A percentile compares a stretch with the other conserved stretches of the same genome.
phyloP scores from a whole-genome alignment of 2,113 vertebrate species.

The Hystrix brachyura region DNA sequence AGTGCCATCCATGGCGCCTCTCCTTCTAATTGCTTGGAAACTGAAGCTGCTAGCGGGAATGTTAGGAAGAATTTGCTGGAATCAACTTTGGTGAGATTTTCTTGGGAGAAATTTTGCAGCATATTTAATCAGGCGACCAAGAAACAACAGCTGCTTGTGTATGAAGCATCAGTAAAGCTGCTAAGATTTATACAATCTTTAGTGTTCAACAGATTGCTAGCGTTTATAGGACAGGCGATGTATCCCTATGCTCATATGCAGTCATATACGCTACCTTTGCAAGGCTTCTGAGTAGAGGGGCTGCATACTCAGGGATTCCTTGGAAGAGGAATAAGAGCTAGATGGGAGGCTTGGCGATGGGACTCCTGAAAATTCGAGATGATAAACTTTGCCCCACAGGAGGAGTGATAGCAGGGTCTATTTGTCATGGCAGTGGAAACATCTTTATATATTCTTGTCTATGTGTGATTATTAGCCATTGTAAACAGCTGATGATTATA shows the following conservation, averaged over 20 bases:
- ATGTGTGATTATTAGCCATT: neutral
- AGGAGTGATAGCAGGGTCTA: neutral
- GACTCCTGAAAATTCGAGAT: neutral
- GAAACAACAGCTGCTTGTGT: conserved; percentile 86
- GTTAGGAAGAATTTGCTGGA: conserved; percentile 81
- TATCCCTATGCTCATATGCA: conserved; percentile 82
- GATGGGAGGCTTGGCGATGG: neutral
- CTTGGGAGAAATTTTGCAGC: conserved; percentile 80
- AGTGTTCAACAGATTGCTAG: conserved; percentile 83
- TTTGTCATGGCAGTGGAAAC: neutral
- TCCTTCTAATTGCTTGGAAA: conserved; percentile 54
- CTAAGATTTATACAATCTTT: conserved; percentile 85
- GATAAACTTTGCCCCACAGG: neutral
- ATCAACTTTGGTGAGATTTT: conserved; percentile 84
- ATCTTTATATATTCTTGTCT: neutral
- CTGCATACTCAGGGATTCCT: neutral
- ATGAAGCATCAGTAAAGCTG: conserved; percentile 84
- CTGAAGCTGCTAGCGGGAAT: conserved; percentile 63
- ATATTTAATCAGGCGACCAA: conserved; percentile 85
- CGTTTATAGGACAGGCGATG: conserved; percentile 80
- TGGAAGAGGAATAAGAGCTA: neutral
- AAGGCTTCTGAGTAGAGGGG: neutral
- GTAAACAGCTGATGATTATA: neutral
- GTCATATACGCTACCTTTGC: conserved; percentile 66
- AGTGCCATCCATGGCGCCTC: neutral